Percentiles rank a stretch among this genome's conserved stretches.
These are phyloP conservation scores for Bombylius major DNA, from an alignment of 2,888 invertebrate genomes.

Conservation along the genomic window DNA sequence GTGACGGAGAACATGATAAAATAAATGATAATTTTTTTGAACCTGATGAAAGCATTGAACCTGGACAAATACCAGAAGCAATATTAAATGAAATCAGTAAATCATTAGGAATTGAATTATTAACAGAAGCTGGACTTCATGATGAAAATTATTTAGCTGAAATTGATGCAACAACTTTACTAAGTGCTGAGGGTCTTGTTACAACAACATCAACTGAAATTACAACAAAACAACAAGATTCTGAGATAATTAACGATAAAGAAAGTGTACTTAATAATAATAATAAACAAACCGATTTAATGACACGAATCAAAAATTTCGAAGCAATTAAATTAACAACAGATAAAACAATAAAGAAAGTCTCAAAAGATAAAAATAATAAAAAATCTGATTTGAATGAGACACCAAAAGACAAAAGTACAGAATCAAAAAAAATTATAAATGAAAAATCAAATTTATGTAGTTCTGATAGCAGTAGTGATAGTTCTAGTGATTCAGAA, in stretches of 20 bases:
- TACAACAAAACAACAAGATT: too few relatives aligned
- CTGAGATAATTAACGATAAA: background rate
- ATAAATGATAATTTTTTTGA: constrained; percentile 14
- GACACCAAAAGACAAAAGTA: background rate
- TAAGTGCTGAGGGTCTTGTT: background rate
- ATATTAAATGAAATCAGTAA: constrained; percentile 29
- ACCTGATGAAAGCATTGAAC: constrained; percentile 31
- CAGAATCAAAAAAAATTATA: background rate
- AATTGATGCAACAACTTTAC: background rate
- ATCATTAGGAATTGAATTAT: constrained; percentile 28
- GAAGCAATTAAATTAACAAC: background rate
- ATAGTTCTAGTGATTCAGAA: constrained; percentile 15
- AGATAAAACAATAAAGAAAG: background rate
- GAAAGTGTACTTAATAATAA: background rate
- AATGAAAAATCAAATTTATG: background rate
- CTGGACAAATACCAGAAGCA: constrained; percentile 26
- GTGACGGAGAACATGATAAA: background rate
- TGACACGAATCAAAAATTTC: constrained; percentile 4
- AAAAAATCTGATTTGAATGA: background rate
- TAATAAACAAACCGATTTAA: constrained; percentile 1
- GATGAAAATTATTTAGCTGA: background rate
- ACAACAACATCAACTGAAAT: background rate
- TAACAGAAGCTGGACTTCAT: constrained; percentile 6
- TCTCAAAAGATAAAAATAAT: background rate
- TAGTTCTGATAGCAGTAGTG: constrained; percentile 3